Conservation (phyloP, 2,888 invertebrate genomes). For the Smittia sp. region DNA sequence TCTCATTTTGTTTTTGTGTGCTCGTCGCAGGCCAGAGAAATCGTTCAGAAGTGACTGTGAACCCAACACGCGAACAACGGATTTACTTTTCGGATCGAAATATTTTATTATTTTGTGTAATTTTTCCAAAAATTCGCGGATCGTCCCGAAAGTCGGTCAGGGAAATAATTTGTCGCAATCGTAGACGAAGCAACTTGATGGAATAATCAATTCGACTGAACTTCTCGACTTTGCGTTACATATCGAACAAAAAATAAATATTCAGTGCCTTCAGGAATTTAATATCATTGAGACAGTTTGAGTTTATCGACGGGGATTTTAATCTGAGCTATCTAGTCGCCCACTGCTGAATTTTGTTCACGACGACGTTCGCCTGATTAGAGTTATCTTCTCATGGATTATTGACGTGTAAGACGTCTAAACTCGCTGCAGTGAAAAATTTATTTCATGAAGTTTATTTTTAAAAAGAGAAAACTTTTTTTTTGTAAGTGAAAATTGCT, state of each 20-base stretch:
- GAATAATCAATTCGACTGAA: constrained; percentile 13
- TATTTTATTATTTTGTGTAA: no score
- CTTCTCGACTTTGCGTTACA: background rate
- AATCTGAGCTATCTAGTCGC: background rate
- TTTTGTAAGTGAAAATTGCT: constrained; percentile 22
- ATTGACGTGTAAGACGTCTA: background rate
- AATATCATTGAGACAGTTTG: no score
- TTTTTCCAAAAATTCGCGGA: no score
- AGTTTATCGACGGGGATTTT: background rate
- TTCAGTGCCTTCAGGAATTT: no score
- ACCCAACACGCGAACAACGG: no score
- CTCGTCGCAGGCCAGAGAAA: no score
- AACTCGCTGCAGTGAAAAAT: background rate
- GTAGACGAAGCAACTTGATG: no score
- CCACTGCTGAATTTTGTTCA: background rate
- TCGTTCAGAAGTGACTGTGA: no score
- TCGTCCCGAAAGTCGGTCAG: no score
- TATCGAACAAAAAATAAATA: no score
- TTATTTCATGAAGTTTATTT: constrained; percentile 13
- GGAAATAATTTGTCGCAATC: no score
- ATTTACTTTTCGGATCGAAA: no score
- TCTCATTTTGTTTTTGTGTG: background rate
- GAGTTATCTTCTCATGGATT: constrained; percentile 14
- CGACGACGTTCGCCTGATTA: background rate
- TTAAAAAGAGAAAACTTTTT: constrained; percentile 11